Evolutionary conservation across 2,113 vertebrate genomes (phyloP).

Genomic region (Sander vitreus): DNA sequence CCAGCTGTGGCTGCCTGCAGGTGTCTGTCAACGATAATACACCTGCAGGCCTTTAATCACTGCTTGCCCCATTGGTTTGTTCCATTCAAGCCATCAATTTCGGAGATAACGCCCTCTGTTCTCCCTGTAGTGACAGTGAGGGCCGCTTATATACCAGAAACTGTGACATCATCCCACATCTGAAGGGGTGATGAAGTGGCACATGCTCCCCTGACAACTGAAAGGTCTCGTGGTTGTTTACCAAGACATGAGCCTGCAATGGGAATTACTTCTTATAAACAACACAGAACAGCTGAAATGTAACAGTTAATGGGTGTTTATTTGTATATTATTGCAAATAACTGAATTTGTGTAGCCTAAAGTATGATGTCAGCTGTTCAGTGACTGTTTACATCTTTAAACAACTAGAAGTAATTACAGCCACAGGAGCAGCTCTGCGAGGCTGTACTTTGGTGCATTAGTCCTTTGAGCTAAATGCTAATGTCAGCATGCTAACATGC

Average conservation of each 20-base stretch:
- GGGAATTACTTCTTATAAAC: not conserved
- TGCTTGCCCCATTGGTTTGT: constrained; percentile 25
- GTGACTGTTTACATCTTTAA: not conserved
- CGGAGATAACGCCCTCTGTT: constrained; percentile 24
- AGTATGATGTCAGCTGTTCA: not conserved
- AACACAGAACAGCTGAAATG: not conserved
- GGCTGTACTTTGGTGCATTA: not conserved
- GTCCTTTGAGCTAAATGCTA: not conserved
- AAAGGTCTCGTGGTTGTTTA: not conserved
- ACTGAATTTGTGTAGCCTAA: not conserved
- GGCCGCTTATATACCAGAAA: not conserved
- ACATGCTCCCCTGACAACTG: not conserved
- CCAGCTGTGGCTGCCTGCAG: constrained; percentile 54
- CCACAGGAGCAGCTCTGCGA: not conserved
- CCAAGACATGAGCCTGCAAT: not conserved
- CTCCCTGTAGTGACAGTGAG: not conserved
- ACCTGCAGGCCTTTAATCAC: constrained; percentile 70
- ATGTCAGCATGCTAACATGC: not conserved
- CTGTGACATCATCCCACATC: constrained; percentile 8
- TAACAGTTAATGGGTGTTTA: not conserved
- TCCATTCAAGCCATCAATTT: constrained; percentile 33
- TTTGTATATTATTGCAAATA: not conserved
- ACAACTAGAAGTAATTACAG: not conserved
- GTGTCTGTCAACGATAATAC: constrained; percentile 68
- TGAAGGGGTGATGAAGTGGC: constrained; percentile 6